A percentile compares a stretch with the other conserved stretches of the same genome.
Evolutionary conservation across 2,888 invertebrate species (phyloP).

Genomic region (Seira sanloemensis): DNA sequence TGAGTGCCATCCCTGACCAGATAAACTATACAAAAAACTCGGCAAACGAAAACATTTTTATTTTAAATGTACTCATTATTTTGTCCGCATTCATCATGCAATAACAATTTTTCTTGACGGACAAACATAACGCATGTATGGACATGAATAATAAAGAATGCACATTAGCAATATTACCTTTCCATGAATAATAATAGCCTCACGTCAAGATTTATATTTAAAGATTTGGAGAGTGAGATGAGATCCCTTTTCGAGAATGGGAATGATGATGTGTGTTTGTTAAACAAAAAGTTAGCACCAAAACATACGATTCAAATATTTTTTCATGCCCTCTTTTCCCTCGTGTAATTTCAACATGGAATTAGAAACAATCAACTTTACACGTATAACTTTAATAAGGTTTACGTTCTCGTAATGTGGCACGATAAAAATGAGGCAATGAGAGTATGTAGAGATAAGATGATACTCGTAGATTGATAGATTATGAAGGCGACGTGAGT

Average conservation of each 20-base stretch:
- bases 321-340: conserved; percentile 44
- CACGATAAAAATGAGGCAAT: neutral
- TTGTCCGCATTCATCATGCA: conserved; percentile 36
- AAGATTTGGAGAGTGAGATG: conserved; percentile 24
- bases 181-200: conserved; percentile 58
- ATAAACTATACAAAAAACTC: neutral
- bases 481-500: conserved; percentile 62
- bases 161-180: conserved; percentile 54
- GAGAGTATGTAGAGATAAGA: neutral
- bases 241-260: conserved; percentile 26
- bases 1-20: neutral
- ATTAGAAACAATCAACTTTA: conserved; percentile 60
- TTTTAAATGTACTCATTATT: conserved; percentile 32
- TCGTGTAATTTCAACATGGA: conserved; percentile 48
- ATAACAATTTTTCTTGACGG: neutral
- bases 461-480: conserved; percentile 52
- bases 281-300: neutral
- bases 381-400: conserved; percentile 21
- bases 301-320: too few relatives aligned
- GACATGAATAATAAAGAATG: conserved; percentile 44
- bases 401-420: neutral
- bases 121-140: conserved; percentile 22
- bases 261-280: conserved; percentile 21
- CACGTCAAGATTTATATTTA: conserved; percentile 41
- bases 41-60: neutral